Evolutionary conservation across 1,140 invertebrate genomes (phyloP), one percentile per base, ranked within the genome.

Genomic region (Heterodera schachtii): DNA sequence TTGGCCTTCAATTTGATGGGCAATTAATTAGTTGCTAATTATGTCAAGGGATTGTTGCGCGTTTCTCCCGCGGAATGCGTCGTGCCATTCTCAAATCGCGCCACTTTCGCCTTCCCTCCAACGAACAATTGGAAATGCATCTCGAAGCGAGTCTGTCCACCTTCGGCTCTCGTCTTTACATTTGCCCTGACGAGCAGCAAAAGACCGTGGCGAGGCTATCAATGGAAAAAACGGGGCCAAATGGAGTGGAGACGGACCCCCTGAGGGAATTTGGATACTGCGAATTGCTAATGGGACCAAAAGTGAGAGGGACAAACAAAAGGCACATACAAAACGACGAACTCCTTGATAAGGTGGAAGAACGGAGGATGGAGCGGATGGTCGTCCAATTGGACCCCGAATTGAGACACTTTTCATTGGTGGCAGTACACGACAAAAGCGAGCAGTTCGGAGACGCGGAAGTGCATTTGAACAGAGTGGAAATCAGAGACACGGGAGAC

Each of bases 81-180:
- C 60, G 85, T 16, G 84, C 85, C 5, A 81, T 85, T 80, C 64
- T 85, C 7, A 76, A 75, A 49, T 85, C 84, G 11, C 85, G 80
- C 6, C 75, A 52, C 19, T 85, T 85, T 52, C 83, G 78, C 44
- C 78, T 85, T 16, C 80, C 84, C 60, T 75, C 46, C 60, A 46
- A 19, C 75, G 66, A 49, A 52, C 74, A 70, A 19, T 64, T 75
- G 31, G 84, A 85, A 60, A 81, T 85, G 66, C 75, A 80, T 21
- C 80, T 87, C n/a, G 79, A 86, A 78, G 84, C 84, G n/a, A 75
- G 47, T 19, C 64, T 85, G 66, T 73, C 84, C 46, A 86, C 84
- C 21, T 85, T 81, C 71, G 84, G 84, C 6, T 83, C 84, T 41
- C 82, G 85, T 21, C 77, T 85, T 49, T 87, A 87, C 76, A 64